These are phyloP conservation scores for Zaprionus obscuricornis DNA, from an alignment of 2,888 invertebrate genomes.

Conservation along the genomic window DNA sequence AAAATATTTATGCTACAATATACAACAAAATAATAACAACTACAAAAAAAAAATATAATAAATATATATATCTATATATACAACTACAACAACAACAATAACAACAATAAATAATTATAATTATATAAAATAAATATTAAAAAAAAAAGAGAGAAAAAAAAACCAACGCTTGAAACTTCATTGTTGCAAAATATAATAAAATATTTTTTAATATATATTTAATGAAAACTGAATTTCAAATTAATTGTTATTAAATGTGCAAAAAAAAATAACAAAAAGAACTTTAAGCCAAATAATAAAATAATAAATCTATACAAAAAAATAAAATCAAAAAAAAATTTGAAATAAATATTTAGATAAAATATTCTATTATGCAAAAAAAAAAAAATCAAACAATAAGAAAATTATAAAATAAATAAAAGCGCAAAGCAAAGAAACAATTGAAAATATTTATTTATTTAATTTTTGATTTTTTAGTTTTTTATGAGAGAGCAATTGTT, in stretches of 20 bases:
- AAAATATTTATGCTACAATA: conserved; percentile 42
- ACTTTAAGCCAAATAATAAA: too few species aligned
- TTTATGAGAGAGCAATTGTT: too few species aligned
- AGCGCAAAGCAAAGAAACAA: too few species aligned
- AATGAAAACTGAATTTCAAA: conserved; percentile 3
- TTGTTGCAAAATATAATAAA: conserved; percentile 39
- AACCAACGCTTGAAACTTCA: conserved; percentile 38
- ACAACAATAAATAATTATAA: conserved; percentile 15
- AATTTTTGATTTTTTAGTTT: too few species aligned
- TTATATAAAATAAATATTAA: conserved; percentile 6
- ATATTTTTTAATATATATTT: conserved; percentile 45
- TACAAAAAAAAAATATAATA: conserved; percentile 1
- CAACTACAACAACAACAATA: conserved; percentile 2
- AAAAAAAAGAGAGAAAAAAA: neutral
- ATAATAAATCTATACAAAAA: conserved; percentile 25
- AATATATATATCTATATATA: conserved; percentile 18
- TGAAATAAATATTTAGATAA: conserved; percentile 33
- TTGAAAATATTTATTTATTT: too few species aligned
- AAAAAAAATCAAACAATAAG: conserved; percentile 35
- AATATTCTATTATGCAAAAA: conserved; percentile 30
- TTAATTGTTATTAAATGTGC: conserved; percentile 40
- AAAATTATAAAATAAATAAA: too few species aligned
- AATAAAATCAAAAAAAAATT: conserved; percentile 3
- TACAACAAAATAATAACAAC: conserved; percentile 30
- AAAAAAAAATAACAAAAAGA: too few species aligned